Base-by-base conservation (phyloP, 2,113 vertebrate species). In the Neolamprologus toae region DNA sequence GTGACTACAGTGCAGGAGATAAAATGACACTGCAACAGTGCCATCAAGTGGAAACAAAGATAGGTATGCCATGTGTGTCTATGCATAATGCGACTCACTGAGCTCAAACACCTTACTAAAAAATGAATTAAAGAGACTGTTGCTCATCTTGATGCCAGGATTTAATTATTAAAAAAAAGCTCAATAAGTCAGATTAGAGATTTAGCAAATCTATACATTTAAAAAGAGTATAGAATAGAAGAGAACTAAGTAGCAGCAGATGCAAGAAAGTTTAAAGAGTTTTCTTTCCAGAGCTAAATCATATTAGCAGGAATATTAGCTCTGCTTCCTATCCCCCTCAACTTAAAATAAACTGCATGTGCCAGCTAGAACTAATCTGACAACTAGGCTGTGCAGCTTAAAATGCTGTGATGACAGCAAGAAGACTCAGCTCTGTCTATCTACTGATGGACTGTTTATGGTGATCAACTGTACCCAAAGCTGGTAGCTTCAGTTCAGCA, bases 41-140 rank as follows among this genome's bases (percentile, higher is more conserved):
- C 94, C 96, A 92, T 91, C 94, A 76, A 89, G 96, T 96, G 96
- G 96, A 14, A 21, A 66, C 4, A 14, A 8, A 80, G 33, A n/a
- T n/a, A 61, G 55, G 28, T 89, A 3, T 53, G 23, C 23, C 14
- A 9, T 16, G 47, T 16, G 13, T 84, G 7, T 19, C 17, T 78
- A 49, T 31, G 26, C 45, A 49, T 49, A 47, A 57, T n/a, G 40
- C 9, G 17, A 31, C 40, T 84, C 63, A 7, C 45, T 71, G 80
- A 88, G 11, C 66, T 86, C 78, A 87, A 49, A 17, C 33, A 68
- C 37, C 28, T 61, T 83, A 91, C 42, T 89, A 89, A 84, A 7
- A 54, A 59, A 4, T n/a, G 5, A 66, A 63, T 91, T 89, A 89
- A 88, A 84, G 54, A 33, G 63, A 81, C 81, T 73, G 83, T 82